Evolutionary conservation across 1,140 invertebrate species (phyloP).

Genomic region (Lineus longissimus): DNA sequence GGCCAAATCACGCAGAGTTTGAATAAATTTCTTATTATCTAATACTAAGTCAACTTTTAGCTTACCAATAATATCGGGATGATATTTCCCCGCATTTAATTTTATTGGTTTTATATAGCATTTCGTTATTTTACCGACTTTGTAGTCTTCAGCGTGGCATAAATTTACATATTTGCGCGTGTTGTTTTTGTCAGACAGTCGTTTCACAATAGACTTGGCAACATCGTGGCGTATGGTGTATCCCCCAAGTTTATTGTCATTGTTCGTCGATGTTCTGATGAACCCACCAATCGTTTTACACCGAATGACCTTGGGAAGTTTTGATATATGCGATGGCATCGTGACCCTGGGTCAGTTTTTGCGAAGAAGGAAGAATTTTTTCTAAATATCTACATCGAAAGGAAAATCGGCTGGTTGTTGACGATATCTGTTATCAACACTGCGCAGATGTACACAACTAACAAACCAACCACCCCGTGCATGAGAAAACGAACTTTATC

Average conservation of each 20-base stretch:
- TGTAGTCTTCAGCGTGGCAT: neutral
- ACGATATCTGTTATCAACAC: slow-evolving; percentile 4
- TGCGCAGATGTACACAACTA: slow-evolving; percentile 1
- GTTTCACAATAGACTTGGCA: neutral
- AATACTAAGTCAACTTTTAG: neutral
- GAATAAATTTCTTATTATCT: slow-evolving; percentile 6
- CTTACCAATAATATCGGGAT: slow-evolving; percentile 3
- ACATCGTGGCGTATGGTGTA: neutral
- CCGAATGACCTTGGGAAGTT: neutral
- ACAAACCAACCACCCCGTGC: slow-evolving; percentile 1
- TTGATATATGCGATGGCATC: neutral
- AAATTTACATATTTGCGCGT: slow-evolving; percentile 1
- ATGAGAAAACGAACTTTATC: slow-evolving; percentile 6
- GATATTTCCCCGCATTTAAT: slow-evolving; percentile 1
- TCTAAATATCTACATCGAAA: slow-evolving; percentile 1
- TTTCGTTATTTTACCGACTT: slow-evolving; percentile 7
- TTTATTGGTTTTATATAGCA: slow-evolving; percentile 4
- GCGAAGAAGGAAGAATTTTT: neutral
- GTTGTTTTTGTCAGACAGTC: neutral
- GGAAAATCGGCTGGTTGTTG: slow-evolving; percentile 6
- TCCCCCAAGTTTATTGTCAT: neutral
- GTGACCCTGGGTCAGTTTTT: neutral
- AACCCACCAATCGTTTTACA: slow-evolving; percentile 1
- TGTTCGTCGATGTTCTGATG: neutral
- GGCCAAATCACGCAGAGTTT: slow-evolving; percentile 7